Base-by-base conservation (phyloP, 2,797 vertebrate species). In the Loris lydekkerianus region DNA sequence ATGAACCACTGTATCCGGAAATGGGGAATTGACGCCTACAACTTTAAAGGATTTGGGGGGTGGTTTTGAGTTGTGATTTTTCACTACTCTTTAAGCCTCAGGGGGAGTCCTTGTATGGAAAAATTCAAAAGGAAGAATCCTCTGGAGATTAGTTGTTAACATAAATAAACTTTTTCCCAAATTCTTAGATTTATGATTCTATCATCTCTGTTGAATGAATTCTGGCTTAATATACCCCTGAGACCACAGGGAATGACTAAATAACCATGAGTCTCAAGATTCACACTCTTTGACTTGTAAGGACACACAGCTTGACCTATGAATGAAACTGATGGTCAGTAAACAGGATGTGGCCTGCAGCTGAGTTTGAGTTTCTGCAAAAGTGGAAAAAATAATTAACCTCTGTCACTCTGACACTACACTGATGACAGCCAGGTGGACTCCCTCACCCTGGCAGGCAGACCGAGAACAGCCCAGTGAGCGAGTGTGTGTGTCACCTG, bases 111-210 rank as follows among this genome's bases (percentile, higher is more conserved):
- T 94, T 84, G 63, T 25, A 89, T 29, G 89, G 92, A 92, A 77
- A 82, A 80, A 86, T 86, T 81, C 43, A 29, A 94, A 65, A 70
- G 61, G 34, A 96, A 95, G 95, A 91, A 90, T 95, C 56, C 91
- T 95, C 92, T 49, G 82, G 92, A 97, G 90, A 46, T 88, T 46
- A 84, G 82, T 49, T 58, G 43, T 88, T 93, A 93, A 90, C 37
- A 93, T 15, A 76, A 86, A 46, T 43, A 75, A 20, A 7, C 7
- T 70, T 25, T 4, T 15, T 9, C 7, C 20, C 18, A 58, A 67
- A 67, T 67, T 72, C 67, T 87, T n/a, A 84, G 67, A 72, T 77
- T 61, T 91, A 65, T 86, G 89, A 85, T 46, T 73, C 53, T 77
- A 31, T 87, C 88, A 89, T 43, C 65, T 94, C 67, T 95, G 63